A percentile compares a stretch with the other conserved stretches of the same genome.
Conservation (phyloP, 2,113 vertebrate genomes). For the Hystrix brachyura region DNA sequence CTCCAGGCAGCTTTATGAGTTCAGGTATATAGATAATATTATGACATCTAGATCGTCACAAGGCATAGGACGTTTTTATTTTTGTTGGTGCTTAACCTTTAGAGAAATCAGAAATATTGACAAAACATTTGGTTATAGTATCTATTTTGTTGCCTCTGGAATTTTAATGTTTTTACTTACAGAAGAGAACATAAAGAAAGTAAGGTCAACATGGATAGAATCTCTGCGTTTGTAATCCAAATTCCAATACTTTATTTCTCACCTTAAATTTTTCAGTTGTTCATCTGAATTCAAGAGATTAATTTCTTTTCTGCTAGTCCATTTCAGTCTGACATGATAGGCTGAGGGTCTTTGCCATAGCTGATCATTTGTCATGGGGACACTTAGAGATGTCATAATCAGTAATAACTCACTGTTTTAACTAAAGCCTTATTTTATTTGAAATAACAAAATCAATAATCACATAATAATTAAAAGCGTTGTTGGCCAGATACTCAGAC, state of each 20-base stretch:
- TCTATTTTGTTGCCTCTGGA: neutral
- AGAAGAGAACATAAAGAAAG: neutral
- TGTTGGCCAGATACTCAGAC: conserved; percentile 12
- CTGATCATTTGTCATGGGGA: conserved; percentile 41
- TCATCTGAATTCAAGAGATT: conserved; percentile 35
- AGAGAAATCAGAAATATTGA: conserved; percentile 52
- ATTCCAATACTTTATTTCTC: neutral
- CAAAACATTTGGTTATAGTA: conserved; percentile 34
- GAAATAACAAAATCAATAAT: conserved; percentile 18
- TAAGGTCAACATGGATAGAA: neutral
- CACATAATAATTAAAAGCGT: conserved; percentile 22
- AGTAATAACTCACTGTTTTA: conserved; percentile 50
- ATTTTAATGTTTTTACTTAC: conserved; percentile 52
- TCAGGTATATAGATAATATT: conserved; percentile 1
- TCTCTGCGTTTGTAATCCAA: conserved; percentile 26
- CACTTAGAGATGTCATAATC: conserved; percentile 37
- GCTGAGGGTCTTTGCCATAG: conserved; percentile 2
- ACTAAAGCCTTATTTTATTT: conserved; percentile 19
- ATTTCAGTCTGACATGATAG: conserved; percentile 28
- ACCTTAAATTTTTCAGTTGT: conserved; percentile 7
- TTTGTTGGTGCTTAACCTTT: conserved; percentile 34
- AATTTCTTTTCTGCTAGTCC: neutral
- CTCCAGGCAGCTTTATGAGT: neutral
- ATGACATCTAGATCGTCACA: conserved; percentile 9
- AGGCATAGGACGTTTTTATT: conserved; percentile 25